Conservation (phyloP, 2,888 invertebrate species). For the Apamea crenata region DNA sequence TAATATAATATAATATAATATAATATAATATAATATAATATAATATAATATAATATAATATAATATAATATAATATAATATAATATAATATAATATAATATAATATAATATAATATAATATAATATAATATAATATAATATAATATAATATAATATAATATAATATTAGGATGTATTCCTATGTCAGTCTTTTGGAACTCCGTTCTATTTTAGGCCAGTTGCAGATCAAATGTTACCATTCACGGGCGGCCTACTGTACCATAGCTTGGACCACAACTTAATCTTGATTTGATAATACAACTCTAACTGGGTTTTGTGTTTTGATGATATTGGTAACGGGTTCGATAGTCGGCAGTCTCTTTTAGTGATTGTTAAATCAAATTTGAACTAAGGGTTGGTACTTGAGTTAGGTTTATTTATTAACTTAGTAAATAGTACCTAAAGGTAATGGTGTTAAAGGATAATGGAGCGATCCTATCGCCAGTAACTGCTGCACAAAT, state of each 20-base stretch:
- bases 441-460: too few species aligned
- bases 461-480: too few species aligned
- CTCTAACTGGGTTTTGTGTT: conserved; percentile 5
- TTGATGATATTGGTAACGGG: conserved; percentile 22
- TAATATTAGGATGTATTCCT: too few species aligned
- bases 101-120: too few species aligned
- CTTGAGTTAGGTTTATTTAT: not conserved
- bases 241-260: not conserved
- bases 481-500: not conserved
- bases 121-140: too few species aligned
- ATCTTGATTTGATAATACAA: conserved; percentile 37
- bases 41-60: too few species aligned
- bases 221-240: not conserved
- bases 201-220: too few species aligned
- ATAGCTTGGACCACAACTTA: conserved; percentile 27
- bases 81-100: too few species aligned
- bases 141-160: too few species aligned
- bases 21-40: too few species aligned
- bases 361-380: conserved; percentile 30
- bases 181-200: not conserved
- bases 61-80: too few species aligned
- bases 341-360: conserved; percentile 12
- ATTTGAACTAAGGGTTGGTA: not conserved
- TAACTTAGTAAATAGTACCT: not conserved
- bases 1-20: too few species aligned